Conservation (phyloP, 2,888 invertebrate genomes). For the Lypha dubia region DNA sequence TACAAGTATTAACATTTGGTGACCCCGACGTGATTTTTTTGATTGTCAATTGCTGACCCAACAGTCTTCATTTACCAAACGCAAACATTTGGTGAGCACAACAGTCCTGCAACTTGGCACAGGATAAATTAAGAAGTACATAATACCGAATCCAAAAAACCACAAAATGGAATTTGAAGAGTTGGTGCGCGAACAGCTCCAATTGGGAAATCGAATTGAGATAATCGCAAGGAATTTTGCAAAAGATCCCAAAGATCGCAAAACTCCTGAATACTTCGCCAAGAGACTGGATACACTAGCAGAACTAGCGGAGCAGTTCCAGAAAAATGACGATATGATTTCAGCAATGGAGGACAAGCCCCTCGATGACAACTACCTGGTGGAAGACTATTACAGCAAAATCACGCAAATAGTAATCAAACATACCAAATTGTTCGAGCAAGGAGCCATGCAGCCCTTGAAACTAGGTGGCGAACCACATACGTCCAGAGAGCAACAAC, state of each 20-base stretch:
- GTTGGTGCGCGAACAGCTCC: too few relatives aligned
- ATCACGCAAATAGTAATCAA: background rate
- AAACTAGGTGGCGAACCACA: background rate
- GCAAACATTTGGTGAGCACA: too few relatives aligned
- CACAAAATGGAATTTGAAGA: too few relatives aligned
- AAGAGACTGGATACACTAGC: background rate
- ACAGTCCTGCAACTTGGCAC: too few relatives aligned
- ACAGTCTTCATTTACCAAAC: too few relatives aligned
- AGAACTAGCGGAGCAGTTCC: background rate
- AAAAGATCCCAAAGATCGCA: slow-evolving; percentile 1
- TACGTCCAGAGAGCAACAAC: background rate
- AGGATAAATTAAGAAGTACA: too few relatives aligned
- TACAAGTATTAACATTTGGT: too few relatives aligned
- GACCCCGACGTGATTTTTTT: too few relatives aligned
- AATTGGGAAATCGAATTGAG: too few relatives aligned
- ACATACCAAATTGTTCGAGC: background rate
- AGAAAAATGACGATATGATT: background rate
- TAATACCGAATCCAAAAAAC: too few relatives aligned
- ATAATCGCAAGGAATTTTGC: too few relatives aligned
- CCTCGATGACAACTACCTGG: background rate
- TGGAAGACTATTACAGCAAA: background rate
- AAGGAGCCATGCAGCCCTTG: background rate
- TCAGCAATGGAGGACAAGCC: background rate
- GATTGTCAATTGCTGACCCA: too few relatives aligned
- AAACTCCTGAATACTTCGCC: slow-evolving; percentile 2